Conservation (phyloP, 53 echinoderm and acorn worm genomes). For the Antedon mediterranea region DNA sequence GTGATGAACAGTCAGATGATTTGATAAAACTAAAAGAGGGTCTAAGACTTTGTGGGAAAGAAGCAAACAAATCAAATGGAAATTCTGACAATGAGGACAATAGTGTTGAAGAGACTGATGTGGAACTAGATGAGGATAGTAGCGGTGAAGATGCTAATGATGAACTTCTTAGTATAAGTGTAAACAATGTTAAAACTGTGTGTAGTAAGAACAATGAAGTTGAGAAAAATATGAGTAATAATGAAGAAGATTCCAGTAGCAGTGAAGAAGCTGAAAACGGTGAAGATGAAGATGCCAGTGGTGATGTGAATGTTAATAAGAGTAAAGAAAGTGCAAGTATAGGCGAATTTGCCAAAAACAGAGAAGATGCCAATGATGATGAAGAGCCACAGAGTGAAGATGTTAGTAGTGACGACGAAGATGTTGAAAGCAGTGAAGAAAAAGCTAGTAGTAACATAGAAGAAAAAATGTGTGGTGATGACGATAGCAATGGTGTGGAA, state of each 20-base stretch:
- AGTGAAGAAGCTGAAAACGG: not conserved
- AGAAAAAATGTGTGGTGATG: slow-evolving; percentile 9
- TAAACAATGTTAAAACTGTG: not conserved
- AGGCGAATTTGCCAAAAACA: not conserved
- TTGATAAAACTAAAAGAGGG: not conserved
- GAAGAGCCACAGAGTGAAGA: slow-evolving; percentile 5
- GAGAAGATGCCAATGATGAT: slow-evolving; percentile 6
- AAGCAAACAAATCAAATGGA: not conserved
- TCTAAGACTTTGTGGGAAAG: not conserved
- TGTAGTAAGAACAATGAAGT: no score
- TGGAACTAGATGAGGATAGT: not conserved
- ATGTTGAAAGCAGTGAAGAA: slow-evolving; percentile 4
- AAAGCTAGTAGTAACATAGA: not conserved
- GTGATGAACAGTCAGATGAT: no score
- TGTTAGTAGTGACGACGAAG: not conserved
- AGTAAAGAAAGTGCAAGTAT: not conserved
- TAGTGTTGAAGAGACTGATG: not conserved
- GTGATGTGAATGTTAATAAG: no score
- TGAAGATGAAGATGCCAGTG: slow-evolving; percentile 1
- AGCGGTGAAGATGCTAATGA: not conserved
- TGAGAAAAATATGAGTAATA: no score
- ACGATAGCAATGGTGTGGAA: not conserved
- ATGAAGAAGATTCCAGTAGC: no score
- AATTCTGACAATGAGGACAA: not conserved
- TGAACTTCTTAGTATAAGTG: not conserved